A percentile compares a stretch with the other conserved stretches of the same genome.
Evolutionary conservation across 2,113 vertebrate genomes (phyloP).

Genomic region (Tenebrosternarchus preto): DNA sequence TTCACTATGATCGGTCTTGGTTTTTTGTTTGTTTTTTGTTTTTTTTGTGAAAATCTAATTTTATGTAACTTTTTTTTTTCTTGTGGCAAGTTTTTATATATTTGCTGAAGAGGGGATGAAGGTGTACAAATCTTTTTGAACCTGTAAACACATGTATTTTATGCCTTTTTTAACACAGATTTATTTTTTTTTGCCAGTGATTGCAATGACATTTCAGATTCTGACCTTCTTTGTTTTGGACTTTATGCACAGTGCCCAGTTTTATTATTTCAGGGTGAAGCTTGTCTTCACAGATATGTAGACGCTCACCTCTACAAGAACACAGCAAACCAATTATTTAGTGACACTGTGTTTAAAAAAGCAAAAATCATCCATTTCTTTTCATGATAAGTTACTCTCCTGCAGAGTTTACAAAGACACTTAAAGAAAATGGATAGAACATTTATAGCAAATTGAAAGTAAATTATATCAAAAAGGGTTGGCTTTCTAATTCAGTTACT

Average conservation of each 20-base stretch:
- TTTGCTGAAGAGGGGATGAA: slow-evolving; percentile 6
- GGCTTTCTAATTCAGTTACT: neutral
- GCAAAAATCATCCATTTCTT: slow-evolving; percentile 2
- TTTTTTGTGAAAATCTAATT: neutral
- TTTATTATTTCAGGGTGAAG: slow-evolving; percentile 71
- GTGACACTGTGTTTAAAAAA: slow-evolving; percentile 15
- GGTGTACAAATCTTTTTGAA: slow-evolving; percentile 27
- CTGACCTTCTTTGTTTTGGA: slow-evolving; percentile 73
- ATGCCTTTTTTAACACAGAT: slow-evolving; percentile 37
- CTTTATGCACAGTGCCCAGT: slow-evolving; percentile 68
- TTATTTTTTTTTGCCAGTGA: slow-evolving; percentile 68
- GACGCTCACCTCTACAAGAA: neutral
- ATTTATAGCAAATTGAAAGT: slow-evolving; percentile 19
- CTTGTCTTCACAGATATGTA: neutral
- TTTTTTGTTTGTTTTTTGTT: slow-evolving; percentile 26
- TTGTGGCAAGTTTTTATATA: slow-evolving; percentile 19
- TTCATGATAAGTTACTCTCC: slow-evolving; percentile 3
- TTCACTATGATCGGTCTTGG: neutral
- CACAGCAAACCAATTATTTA: slow-evolving; percentile 6
- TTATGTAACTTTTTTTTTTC: slow-evolving; percentile 26
- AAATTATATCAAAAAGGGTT: slow-evolving; percentile 1
- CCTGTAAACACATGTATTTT: slow-evolving; percentile 38
- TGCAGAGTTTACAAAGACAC: slow-evolving; percentile 6
- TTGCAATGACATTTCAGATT: slow-evolving; percentile 76
- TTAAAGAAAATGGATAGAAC: slow-evolving; percentile 23